Evolutionary conservation across 2,797 vertebrate species (phyloP), one percentile per base, ranked within the genome.

Genomic region (Typhlichthys subterraneus): DNA sequence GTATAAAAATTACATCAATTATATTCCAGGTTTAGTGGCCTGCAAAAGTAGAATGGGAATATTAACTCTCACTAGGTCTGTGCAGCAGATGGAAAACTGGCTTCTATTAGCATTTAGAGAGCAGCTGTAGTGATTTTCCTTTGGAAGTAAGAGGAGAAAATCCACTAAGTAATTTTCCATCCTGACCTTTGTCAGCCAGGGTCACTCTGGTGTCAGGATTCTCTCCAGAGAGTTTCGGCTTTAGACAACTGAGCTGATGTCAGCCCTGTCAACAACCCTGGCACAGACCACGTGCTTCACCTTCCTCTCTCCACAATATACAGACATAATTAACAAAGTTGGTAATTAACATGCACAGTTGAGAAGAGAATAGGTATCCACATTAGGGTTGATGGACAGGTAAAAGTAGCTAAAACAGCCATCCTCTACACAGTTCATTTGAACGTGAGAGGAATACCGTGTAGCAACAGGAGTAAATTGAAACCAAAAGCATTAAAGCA

Each of bases 221-320:
- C 47, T 12, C 13, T 48, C 47, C 47, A 48, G n/a, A 48, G 47
- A 12, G 8, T 48, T 48, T 48, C 47, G 12, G 47, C n/a, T 12
- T 4, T 48, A 8, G 38, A 48, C 47, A 5, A 14, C 47, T 48
- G 47, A 14, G n/a, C 6, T 48, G 47, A 48, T 48, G 47, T 48
- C 47, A 48, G n/a, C n/a, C 47, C 47, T 48, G 47, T 48, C 47
- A 14, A 48, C 47, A 48, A 48, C 47, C 47, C 47, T 48, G 47
- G 12, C 47, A 12, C 12, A 12, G 47, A 14, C 47, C 47, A 14
- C 3, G 12, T 48, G 12, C 4, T 14, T 48, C 47, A 48, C 47
- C 47, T 48, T 48, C 47, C 47, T 12, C 47, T 12, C 47, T 12
- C 47, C 47, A 48, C 5, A 7, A 48, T 48, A 10, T 2, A n/a